These are phyloP conservation scores for Ammodytes dubius DNA, from an alignment of 2,113 vertebrate genomes.

Conservation along the genomic window DNA sequence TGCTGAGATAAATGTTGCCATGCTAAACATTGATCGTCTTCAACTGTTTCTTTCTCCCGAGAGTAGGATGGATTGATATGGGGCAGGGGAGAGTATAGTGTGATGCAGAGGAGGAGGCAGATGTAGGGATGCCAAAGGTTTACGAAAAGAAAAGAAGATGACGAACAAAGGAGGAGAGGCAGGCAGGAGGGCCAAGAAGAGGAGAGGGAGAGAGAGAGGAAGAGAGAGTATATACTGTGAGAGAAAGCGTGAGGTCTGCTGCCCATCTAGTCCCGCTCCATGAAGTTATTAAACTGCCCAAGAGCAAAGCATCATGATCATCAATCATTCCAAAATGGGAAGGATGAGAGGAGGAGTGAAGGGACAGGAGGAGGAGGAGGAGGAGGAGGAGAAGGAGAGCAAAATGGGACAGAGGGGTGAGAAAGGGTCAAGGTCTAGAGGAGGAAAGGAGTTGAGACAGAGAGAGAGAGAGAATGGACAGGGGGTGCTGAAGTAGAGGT, in stretches of 20 bases:
- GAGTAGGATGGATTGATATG: conserved; percentile 8
- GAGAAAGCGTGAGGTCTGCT: conserved; percentile 35
- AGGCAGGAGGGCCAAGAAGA: conserved; percentile 25
- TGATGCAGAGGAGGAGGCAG: neutral
- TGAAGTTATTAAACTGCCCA: conserved; percentile 78
- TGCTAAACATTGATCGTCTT: conserved; percentile 47
- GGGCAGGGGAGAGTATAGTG: neutral
- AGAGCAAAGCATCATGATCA: conserved; percentile 72
- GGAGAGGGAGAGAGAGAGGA: conserved; percentile 4
- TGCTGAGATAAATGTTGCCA: conserved; percentile 46
- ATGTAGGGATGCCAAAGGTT: neutral
- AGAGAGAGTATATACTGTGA: neutral
- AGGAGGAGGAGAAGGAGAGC: neutral
- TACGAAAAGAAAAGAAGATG: neutral
- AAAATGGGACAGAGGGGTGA: conserved; percentile 25
- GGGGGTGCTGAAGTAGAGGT: conserved; percentile 35
- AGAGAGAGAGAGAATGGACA: conserved; percentile 31
- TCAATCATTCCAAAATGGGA: conserved; percentile 77
- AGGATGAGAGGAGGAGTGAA: conserved; percentile 34
- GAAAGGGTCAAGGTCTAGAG: conserved; percentile 65
- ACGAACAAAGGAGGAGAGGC: neutral
- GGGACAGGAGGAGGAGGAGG: neutral
- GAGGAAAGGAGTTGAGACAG: conserved; percentile 26
- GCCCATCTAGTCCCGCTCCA: conserved; percentile 38
- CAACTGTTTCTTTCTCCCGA: conserved; percentile 21